Evolutionary conservation across 2,888 invertebrate species (phyloP), one percentile per base, ranked within the genome.

Genomic region (Athripsodes cinereus): DNA sequence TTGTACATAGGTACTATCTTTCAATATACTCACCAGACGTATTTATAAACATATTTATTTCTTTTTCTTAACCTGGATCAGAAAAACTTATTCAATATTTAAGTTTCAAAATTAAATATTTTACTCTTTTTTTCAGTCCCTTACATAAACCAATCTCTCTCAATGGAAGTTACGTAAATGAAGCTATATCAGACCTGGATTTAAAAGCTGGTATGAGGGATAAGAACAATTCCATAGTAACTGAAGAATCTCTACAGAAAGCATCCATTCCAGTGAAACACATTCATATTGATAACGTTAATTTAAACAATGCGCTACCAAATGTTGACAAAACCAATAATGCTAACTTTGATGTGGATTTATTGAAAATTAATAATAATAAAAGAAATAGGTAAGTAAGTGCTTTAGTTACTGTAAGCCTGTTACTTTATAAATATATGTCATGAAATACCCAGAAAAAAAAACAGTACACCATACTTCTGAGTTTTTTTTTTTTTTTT

Each of bases 91-190:
- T n/a, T n/a, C n/a, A n/a, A n/a, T n/a, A n/a, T n/a, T n/a, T n/a
- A n/a, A n/a, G n/a, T n/a, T n/a, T n/a, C n/a, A n/a, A n/a, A n/a
- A n/a, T n/a, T n/a, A n/a, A 8, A 31, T 31, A 16, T 47, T 47
- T 19, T 20, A 20, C 3, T 47, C 8, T 47, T 2, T 47, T 8
- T 21, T 21, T 1, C 40, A 84, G 85, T 65, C 83, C 86, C 64
- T 83, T 83, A 31, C 85, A 85, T 66, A 82, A 85, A 59, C 86
- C 83, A 13, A 80, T 88, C 62, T 87, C 88, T 58, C 79, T 86
- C 64, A 88, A 87, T 64, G 88, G 86, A 53, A 88, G 87, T 53
- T 90, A 90, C 76, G 87, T 90, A 67, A 90, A 90, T 75, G 90
- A 90, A 72, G 87, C 86, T 40, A 84, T 82, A 66, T 82, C 87